Conservation (phyloP, 2,888 invertebrate genomes). For the Trichopria drosophilae region DNA sequence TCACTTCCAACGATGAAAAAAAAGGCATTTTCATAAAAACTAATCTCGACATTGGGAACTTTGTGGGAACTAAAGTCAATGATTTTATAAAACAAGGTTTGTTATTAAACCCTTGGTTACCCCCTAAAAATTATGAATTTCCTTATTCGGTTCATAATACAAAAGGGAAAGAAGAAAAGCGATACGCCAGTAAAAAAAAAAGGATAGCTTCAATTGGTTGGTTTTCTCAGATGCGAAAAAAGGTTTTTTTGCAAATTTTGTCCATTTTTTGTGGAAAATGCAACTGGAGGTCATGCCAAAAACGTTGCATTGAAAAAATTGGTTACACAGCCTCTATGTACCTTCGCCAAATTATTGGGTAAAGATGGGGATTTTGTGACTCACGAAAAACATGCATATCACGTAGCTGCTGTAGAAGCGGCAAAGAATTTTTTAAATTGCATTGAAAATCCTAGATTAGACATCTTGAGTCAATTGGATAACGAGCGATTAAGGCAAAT, state of each 20-base stretch:
- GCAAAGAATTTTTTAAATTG: conserved; percentile 1
- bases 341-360: conserved; percentile 1
- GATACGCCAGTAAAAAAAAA: neutral
- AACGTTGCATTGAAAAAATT: conserved; percentile 12
- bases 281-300: neutral
- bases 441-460: conserved; percentile 1
- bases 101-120: conserved; percentile 4
- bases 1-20: too few species aligned
- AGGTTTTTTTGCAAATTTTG: conserved; percentile 11
- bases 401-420: neutral
- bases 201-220: conserved; percentile 3
- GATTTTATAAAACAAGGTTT: neutral
- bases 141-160: too few species aligned
- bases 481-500: conserved; percentile 2
- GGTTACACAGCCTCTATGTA: conserved; percentile 5
- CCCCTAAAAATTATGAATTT: conserved; percentile 10
- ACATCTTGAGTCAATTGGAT: conserved; percentile 2
- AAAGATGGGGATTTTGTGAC: neutral
- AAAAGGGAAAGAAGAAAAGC: conserved; percentile 3
- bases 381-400: neutral
- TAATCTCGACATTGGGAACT: neutral
- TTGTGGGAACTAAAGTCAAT: neutral
- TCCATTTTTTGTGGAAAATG: neutral
- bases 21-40: neutral
- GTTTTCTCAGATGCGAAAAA: conserved; percentile 6